These are phyloP conservation scores for Echinops telfairi DNA, from an alignment of 2,113 vertebrate species.

Conservation along the genomic window DNA sequence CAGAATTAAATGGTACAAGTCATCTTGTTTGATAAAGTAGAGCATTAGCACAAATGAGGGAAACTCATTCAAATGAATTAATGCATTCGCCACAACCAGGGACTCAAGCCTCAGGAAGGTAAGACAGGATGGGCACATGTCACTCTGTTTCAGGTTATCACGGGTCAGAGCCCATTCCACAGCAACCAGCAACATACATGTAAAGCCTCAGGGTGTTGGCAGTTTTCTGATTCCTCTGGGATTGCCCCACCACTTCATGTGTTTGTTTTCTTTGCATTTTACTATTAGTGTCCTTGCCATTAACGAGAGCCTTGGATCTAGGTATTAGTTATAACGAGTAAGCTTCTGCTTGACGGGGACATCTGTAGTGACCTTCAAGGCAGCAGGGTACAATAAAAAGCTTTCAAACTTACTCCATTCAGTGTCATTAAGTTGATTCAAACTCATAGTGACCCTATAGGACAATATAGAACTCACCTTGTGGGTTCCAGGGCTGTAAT, in stretches of 20 bases:
- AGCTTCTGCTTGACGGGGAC: neutral
- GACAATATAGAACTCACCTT: too few relatives aligned
- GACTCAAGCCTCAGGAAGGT: neutral
- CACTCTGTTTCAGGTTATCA: neutral
- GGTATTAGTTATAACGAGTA: neutral
- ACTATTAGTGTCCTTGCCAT: neutral
- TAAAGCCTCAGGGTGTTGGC: neutral
- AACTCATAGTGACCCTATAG: too few relatives aligned
- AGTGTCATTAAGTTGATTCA: too few relatives aligned
- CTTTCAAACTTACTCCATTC: neutral
- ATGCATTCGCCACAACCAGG: neutral
- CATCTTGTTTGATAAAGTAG: neutral
- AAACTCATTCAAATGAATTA: neutral
- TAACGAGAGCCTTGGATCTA: neutral
- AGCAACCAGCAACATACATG: neutral
- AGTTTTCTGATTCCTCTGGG: neutral
- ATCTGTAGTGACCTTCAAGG: neutral
- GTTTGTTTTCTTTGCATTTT: conserved; percentile 39
- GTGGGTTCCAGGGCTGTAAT: too few relatives aligned
- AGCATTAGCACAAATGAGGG: neutral
- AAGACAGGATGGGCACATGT: neutral
- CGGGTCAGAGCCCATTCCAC: neutral
- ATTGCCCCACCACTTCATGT: neutral
- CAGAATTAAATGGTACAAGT: neutral
- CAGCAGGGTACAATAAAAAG: neutral